phyloP scores from a whole-genome alignment of 2,888 invertebrate genomes.

The Synergus umbraculus region DNA sequence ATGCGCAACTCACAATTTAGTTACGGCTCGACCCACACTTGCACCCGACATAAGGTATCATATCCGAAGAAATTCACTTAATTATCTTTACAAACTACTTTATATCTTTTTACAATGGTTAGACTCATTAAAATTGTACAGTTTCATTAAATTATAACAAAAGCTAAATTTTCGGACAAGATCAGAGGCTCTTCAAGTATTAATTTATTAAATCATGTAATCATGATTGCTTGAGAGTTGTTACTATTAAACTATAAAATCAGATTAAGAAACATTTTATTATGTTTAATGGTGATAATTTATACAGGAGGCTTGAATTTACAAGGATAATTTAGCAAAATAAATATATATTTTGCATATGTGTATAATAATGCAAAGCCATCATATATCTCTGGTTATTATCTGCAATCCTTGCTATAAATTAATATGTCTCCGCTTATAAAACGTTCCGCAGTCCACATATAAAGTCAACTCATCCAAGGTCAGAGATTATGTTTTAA shows the following conservation, averaged over 20 bases:
- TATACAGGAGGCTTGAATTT: neutral
- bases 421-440: slow-evolving; percentile 19
- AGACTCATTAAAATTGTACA: too few species aligned
- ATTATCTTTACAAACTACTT: too few species aligned
- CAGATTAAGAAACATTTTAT: neutral
- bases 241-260: too few species aligned
- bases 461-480: neutral
- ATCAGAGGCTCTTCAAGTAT: too few species aligned
- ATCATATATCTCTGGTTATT: slow-evolving; percentile 35
- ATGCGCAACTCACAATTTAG: slow-evolving; percentile 21
- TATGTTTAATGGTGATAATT: neutral
- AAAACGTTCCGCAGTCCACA: neutral
- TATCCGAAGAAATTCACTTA: neutral
- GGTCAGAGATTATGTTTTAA: too few species aligned
- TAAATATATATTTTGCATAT: neutral
- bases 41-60: slow-evolving; percentile 21
- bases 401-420: slow-evolving; percentile 25
- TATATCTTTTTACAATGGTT: too few species aligned
- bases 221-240: too few species aligned
- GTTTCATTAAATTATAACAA: too few species aligned
- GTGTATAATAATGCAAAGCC: slow-evolving; percentile 4
- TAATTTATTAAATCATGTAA: too few species aligned
- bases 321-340: neutral
- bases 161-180: too few species aligned
- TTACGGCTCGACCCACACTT: slow-evolving; percentile 21